Percentiles rank a stretch among this genome's conserved stretches.
phyloP scores from a whole-genome alignment of 2,888 invertebrate species.

The Tetranychus piercei region DNA sequence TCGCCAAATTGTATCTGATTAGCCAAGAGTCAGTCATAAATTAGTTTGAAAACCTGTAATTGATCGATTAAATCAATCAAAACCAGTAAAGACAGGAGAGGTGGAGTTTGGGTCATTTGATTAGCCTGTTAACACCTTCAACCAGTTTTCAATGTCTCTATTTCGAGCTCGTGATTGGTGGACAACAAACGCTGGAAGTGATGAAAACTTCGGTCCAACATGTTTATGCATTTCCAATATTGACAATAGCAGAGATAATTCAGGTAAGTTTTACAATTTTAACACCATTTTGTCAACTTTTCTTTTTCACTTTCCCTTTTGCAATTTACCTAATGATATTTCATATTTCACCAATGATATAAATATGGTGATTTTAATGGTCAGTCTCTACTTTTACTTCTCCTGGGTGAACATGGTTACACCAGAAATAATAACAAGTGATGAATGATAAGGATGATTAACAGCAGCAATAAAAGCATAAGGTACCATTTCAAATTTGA shows the following conservation, averaged over 20 bases:
- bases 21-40: no score
- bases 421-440: neutral
- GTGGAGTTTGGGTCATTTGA: no score
- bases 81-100: no score
- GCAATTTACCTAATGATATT: no score
- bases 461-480: neutral
- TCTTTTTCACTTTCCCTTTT: no score
- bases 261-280: conserved; percentile 22
- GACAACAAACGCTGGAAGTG: conserved; percentile 50
- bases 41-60: no score
- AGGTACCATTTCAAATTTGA: no score
- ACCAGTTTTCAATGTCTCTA: conserved; percentile 51
- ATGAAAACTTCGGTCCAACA: conserved; percentile 44
- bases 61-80: no score
- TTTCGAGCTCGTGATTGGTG: conserved; percentile 81
- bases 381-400: neutral
- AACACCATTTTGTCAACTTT: no score
- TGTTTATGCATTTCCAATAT: conserved; percentile 37
- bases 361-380: neutral
- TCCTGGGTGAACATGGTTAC: neutral
- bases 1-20: no score
- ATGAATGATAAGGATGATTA: neutral
- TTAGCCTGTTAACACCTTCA: no score
- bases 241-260: conserved; percentile 33
- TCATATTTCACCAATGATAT: no score